Evolutionary conservation across 1,140 invertebrate genomes (phyloP).

Genomic region (Aphaenogaster floridana): DNA sequence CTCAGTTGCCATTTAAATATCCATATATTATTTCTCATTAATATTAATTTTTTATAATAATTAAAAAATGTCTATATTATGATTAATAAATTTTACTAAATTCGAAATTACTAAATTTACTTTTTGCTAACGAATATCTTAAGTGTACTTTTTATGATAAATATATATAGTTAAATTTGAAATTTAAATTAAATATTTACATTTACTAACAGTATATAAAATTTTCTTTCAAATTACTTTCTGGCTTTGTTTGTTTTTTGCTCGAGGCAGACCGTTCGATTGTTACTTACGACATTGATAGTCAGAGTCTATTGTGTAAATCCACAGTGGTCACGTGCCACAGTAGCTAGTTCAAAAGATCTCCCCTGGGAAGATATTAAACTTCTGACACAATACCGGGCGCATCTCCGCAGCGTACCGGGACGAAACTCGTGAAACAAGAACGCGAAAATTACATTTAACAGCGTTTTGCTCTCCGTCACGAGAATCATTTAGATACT

Average conservation of each 20-base stretch:
- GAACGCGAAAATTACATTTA: constrained; percentile 56
- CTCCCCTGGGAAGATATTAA: constrained; percentile 82
- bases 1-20: too few relatives aligned
- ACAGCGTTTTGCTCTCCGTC: constrained; percentile 27
- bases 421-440: constrained; percentile 39
- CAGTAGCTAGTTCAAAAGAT: constrained; percentile 73
- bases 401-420: not conserved
- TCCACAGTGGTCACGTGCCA: constrained; percentile 82
- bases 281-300: constrained; percentile 67
- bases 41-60: constrained; percentile 13
- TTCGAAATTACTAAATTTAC: constrained; percentile 2
- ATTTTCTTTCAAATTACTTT: constrained; percentile 31
- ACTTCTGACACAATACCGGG: constrained; percentile 72
- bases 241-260: not conserved
- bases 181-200: constrained; percentile 27
- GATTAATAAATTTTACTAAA: not conserved
- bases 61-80: not conserved
- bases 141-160: not conserved
- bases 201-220: not conserved
- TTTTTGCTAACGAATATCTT: not conserved
- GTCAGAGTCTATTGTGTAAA: constrained; percentile 83
- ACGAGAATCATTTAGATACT: constrained; percentile 17
- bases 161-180: not conserved
- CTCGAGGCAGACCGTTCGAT: constrained; percentile 38
- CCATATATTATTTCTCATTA: not conserved